Evolutionary conservation across 35 echinoderm and acorn worm species (phyloP), one percentile per base, ranked within the genome.

Genomic region (Acanthaster planci): DNA sequence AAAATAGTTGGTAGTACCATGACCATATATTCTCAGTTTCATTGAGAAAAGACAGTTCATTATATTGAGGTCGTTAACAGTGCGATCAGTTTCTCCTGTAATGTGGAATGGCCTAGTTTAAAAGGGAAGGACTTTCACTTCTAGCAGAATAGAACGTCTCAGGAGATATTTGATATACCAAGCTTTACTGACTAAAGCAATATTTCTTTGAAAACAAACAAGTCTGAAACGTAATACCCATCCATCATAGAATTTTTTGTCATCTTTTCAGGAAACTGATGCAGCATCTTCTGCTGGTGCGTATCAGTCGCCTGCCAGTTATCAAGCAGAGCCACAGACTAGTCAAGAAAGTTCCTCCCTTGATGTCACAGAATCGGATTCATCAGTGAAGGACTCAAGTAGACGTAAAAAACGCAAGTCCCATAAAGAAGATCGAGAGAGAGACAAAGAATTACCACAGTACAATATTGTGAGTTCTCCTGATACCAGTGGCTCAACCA

Each of bases 401-500:
- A 29, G 30, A 31, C 53, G 44, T 37, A 56, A 58, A 60, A 57
- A 83, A 18, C 4, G 81, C 8, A 89, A 44, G 40, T 37, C 60
- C 17, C 47, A 89, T 30, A 83, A 83, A 56, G 78, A 59, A 29
- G 60, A 84, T 10, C 50, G 40, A 35, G 87, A 89, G 22, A 51
- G 67, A 31, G 37, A 56, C 7, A 84, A 84, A 29, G 80, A 83
- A 17, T 26, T 72, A 9, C 64, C 64, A 0, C 81, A 80, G 27
- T 89, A 89, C 22, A 82, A 89, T 36, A 89, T 89, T 60, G 72
- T 89, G 38, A 64, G 67, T 35, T 89, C 87, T 10, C 85, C 85
- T 7, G 53, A 35, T 15, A 32, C 78, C 54, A 72, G 60, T 26
- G 38, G 79, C 42, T 76, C 78, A 32, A 55, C 78, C 7, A 89